A percentile compares a stretch with the other conserved stretches of the same genome.
Evolutionary conservation across 2,797 vertebrate genomes (phyloP).

Genomic region (Smutsia gigantea): DNA sequence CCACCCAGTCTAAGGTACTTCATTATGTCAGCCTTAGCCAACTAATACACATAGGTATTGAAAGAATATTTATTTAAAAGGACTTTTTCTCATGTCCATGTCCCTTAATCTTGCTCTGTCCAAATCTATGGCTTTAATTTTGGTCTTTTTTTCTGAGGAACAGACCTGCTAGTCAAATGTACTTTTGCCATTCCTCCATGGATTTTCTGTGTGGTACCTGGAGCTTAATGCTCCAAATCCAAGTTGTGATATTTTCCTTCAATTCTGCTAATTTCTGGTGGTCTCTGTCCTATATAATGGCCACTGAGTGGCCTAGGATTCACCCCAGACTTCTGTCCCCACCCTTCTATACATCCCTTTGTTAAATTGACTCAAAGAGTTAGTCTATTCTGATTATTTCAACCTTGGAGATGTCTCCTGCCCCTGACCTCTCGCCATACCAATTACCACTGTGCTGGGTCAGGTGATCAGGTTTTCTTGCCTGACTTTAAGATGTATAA

Average conservation of each 20-base stretch:
- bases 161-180: not conserved
- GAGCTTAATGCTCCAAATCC: not conserved
- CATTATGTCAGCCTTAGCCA: not conserved
- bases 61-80: slow-evolving; percentile 8
- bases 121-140: not conserved
- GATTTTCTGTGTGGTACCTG: not conserved
- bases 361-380: not conserved
- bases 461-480: not conserved
- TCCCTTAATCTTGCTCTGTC: not conserved
- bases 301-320: not conserved
- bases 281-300: not conserved
- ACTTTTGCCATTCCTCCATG: not conserved
- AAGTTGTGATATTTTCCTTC: not conserved
- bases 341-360: not conserved
- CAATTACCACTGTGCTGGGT: not conserved
- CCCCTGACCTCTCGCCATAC: not conserved
- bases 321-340: not conserved
- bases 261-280: not conserved
- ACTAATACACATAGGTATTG: not conserved
- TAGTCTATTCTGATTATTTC: not conserved
- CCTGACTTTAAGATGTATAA: not conserved
- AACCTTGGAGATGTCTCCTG: slow-evolving; percentile 1
- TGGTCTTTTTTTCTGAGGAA: not conserved
- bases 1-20: not conserved
- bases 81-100: not conserved